These are phyloP conservation scores for Drosophila prosaltans DNA, from an alignment of 1,140 invertebrate genomes.

Conservation along the genomic window DNA sequence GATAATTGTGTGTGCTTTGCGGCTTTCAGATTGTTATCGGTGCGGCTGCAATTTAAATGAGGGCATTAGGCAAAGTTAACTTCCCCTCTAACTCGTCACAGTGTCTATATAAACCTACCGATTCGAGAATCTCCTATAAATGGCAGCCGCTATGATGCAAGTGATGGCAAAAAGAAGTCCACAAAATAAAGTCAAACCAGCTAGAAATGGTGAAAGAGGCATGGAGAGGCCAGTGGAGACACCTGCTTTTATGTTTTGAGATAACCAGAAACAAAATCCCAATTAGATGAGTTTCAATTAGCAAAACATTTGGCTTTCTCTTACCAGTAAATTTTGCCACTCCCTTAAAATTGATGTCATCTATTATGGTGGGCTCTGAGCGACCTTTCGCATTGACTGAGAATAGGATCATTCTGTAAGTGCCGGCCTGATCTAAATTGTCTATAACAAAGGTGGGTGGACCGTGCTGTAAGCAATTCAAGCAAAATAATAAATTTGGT, in stretches of 20 bases:
- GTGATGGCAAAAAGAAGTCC: constrained; percentile 88
- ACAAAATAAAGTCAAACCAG: constrained; percentile 88
- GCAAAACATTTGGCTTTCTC: constrained; percentile 23
- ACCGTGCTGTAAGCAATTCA: constrained; percentile 74
- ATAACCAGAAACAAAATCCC: constrained; percentile 24
- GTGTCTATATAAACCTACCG: constrained; percentile 58
- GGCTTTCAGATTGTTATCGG: constrained; percentile 81
- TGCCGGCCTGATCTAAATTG: constrained; percentile 90
- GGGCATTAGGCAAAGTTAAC: constrained; percentile 48
- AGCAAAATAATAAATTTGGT: neutral
- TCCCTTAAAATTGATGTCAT: constrained; percentile 91
- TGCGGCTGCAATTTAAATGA: constrained; percentile 72
- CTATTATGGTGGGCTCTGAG: constrained; percentile 91
- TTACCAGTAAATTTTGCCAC: constrained; percentile 89
- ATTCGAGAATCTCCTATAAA: constrained; percentile 86
- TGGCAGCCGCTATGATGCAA: constrained; percentile 88
- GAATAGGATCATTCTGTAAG: constrained; percentile 90
- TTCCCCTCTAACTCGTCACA: neutral
- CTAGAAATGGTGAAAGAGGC: constrained; percentile 88
- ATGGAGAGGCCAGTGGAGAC: constrained; percentile 83
- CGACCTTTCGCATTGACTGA: constrained; percentile 93
- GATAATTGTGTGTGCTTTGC: constrained; percentile 81
- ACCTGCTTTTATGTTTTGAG: constrained; percentile 76
- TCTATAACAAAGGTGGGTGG: constrained; percentile 89
- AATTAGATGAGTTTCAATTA: constrained; percentile 44